Evolutionary conservation across 2,888 invertebrate species (phyloP).

Genomic region (Sarcophaga carnaria): DNA sequence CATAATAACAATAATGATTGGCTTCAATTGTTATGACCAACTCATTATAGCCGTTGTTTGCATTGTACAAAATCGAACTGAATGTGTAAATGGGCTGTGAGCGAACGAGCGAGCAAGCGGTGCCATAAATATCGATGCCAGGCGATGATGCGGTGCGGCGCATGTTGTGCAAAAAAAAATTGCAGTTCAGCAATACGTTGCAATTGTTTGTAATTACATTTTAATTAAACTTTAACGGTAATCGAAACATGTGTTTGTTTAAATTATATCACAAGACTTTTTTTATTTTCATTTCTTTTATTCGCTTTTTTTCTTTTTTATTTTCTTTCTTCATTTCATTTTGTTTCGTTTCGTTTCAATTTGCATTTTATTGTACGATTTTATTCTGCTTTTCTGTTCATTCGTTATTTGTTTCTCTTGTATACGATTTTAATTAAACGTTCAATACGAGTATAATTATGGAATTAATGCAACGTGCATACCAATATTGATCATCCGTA

Average conservation of each 20-base stretch:
- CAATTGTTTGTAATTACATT: slow-evolving; percentile 67
- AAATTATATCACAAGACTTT: slow-evolving; percentile 40
- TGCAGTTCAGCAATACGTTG: slow-evolving; percentile 19
- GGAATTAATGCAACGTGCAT: slow-evolving; percentile 33
- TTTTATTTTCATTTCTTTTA: background rate
- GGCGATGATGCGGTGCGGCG: background rate
- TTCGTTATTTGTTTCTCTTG: slow-evolving; percentile 15
- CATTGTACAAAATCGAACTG: slow-evolving; percentile 26
- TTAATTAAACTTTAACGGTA: slow-evolving; percentile 68
- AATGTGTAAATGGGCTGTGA: slow-evolving; percentile 36
- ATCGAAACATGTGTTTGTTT: slow-evolving; percentile 63
- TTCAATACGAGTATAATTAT: slow-evolving; percentile 50
- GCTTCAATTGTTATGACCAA: slow-evolving; percentile 51
- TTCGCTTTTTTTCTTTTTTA: background rate
- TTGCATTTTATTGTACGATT: background rate
- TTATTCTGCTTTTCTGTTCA: slow-evolving; percentile 2
- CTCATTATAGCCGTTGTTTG: slow-evolving; percentile 42
- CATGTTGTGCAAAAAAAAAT: background rate
- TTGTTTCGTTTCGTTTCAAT: too few relatives aligned
- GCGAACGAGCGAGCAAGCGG: too few relatives aligned
- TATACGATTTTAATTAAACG: slow-evolving; percentile 47
- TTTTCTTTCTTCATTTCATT: too few relatives aligned
- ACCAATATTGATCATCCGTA: slow-evolving; percentile 5
- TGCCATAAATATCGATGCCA: too few relatives aligned
- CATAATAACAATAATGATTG: slow-evolving; percentile 33